Percentiles rank a stretch among this genome's conserved stretches.
phyloP scores from a whole-genome alignment of 2,113 vertebrate genomes.

The Muntiacus muntjak region DNA sequence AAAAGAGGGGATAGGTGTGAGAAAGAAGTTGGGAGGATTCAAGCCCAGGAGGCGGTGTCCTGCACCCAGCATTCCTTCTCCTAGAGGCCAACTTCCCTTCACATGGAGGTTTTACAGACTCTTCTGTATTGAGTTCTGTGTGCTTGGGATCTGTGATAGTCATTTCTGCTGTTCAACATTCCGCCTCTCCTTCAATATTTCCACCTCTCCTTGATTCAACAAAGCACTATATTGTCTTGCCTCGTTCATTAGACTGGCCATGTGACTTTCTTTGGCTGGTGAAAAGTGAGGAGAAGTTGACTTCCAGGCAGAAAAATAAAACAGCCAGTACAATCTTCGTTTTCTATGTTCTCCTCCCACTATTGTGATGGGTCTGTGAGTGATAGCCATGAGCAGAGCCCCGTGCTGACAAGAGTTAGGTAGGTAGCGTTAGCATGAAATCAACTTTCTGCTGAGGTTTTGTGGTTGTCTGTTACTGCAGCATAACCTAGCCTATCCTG shows the following conservation, averaged over 20 bases:
- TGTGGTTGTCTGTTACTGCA: not conserved
- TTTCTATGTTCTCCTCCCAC: not conserved
- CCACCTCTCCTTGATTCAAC: not conserved
- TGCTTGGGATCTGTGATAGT: not conserved
- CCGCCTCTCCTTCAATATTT: not conserved
- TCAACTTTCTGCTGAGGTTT: not conserved
- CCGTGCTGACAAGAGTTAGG: not conserved
- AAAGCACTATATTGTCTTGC: not conserved
- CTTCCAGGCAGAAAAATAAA: not conserved
- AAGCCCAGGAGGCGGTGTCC: not conserved
- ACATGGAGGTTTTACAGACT: not conserved
- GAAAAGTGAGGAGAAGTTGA: not conserved
- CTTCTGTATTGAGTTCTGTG: not conserved
- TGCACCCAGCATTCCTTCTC: not conserved
- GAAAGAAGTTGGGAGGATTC: no score
- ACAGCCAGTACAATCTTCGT: not conserved
- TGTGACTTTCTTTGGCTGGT: not conserved
- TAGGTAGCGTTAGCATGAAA: not conserved
- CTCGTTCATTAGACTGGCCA: not conserved
- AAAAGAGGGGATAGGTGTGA: fast-evolving
- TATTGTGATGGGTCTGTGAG: not conserved
- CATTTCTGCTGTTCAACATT: not conserved
- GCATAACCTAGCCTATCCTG: not conserved
- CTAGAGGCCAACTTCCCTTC: not conserved
- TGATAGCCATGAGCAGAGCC: not conserved